Evolutionary conservation across 2,797 vertebrate species (phyloP), one percentile per base, ranked within the genome.

Genomic region (Jordanella pulchra): DNA sequence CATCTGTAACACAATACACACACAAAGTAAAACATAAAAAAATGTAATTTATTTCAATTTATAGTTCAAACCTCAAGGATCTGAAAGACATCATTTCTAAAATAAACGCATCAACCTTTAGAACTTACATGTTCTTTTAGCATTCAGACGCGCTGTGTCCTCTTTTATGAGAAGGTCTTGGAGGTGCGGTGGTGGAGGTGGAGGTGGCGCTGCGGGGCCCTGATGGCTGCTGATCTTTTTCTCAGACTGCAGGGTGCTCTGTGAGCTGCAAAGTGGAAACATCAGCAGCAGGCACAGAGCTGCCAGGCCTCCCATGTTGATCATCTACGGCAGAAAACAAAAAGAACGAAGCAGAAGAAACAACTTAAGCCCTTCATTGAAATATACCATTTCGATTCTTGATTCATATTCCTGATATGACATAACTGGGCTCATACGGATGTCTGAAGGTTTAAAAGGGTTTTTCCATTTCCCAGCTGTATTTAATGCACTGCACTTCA

Each of bases 121-220:
- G 35, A 13, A 80, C 94, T 91, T 76, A 94, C 94, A 89, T 4
- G 84, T 75, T 44, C 42, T 73, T 72, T 90, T 86, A 3, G 86
- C 50, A 12, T 85, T 84, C 25, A 91, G 54, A 56, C 75, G 81
- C 32, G 65, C 15, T 12, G 63, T 80, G 65, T 89, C 90, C 44
- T 86, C 84, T 35, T 86, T 86, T 15, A 69, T 66, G 10, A 85
- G 83, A 0, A 89, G 73, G 58, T 86, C 75, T 9, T 11, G 55
- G 51, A 83, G 44, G n/a, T 76, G 81, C 4, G 80, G 66, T 1
- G 83, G 65, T 35, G 75, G 71, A 12, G 75, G 83, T 2, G 61
- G 76, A 54, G 73, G 73, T 1, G 71, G 56, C 2, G 68, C 82
- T 7, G 71, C 88, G 0, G 78, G 80, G 55, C 64, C 87, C 69